These are phyloP conservation scores for Botia kubotai DNA, from an alignment of 2,797 vertebrate genomes.

Conservation along the genomic window DNA sequence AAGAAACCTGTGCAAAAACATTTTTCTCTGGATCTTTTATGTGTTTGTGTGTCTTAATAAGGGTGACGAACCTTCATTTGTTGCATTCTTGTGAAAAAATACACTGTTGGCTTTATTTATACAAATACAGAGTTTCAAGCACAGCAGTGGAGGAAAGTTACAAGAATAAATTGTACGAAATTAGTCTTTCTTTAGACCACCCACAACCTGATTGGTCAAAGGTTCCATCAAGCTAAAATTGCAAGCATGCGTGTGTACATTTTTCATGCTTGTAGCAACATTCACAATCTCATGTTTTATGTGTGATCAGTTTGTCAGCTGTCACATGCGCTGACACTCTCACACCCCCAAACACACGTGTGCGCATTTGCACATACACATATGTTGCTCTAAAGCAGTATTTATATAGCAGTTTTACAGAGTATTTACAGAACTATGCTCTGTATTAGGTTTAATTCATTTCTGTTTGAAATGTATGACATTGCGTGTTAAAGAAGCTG, in stretches of 20 bases:
- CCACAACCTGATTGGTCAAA: constrained; percentile 50
- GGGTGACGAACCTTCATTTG: neutral
- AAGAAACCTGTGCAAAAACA: too few relatives aligned
- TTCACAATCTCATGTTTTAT: constrained; percentile 44
- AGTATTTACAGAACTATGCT: neutral
- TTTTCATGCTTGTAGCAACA: constrained; percentile 26
- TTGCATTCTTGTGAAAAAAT: constrained; percentile 3
- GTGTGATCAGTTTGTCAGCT: constrained; percentile 38
- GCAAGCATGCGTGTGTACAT: constrained; percentile 29
- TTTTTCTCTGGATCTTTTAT: too few relatives aligned
- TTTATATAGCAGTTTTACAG: constrained; percentile 13
- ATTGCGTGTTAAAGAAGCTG: constrained; percentile 41
- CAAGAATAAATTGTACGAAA: neutral
- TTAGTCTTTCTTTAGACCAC: constrained; percentile 36
- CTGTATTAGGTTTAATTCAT: constrained; percentile 34
- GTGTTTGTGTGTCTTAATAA: constrained; percentile 7
- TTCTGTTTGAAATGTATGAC: constrained; percentile 48
- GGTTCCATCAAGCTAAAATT: constrained; percentile 48
- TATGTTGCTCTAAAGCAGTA: constrained; percentile 37
- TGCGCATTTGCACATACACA: constrained; percentile 20
- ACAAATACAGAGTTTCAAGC: neutral
- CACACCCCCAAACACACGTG: constrained; percentile 26
- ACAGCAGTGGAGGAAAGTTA: neutral
- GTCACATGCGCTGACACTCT: constrained; percentile 29
- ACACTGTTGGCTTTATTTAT: neutral